These are phyloP conservation scores for Bimastos eiseni DNA, from an alignment of 2,888 invertebrate species.

Conservation along the genomic window DNA sequence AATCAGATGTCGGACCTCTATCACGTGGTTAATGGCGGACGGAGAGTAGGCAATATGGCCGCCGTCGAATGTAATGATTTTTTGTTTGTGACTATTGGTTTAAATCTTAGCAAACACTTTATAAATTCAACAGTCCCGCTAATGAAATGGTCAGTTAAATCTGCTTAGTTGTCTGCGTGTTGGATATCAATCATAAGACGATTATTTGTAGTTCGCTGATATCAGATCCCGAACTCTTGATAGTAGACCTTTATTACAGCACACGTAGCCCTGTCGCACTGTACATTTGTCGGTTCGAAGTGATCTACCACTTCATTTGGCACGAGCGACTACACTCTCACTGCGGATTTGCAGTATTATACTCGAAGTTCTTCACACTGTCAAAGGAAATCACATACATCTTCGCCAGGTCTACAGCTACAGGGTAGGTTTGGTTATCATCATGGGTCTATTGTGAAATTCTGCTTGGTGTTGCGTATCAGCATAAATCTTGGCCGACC, in stretches of 20 bases:
- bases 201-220: neutral
- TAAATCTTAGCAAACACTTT: neutral
- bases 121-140: neutral
- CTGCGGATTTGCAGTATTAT: neutral
- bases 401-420: neutral
- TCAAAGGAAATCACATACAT: neutral
- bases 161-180: neutral
- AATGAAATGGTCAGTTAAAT: neutral
- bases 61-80: neutral
- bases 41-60: constrained; percentile 23
- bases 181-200: neutral
- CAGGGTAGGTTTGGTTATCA: neutral
- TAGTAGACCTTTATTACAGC: neutral
- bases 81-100: neutral
- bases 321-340: constrained; percentile 1
- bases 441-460: neutral
- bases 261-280: neutral
- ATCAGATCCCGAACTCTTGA: neutral
- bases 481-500: neutral
- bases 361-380: neutral
- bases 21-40: constrained; percentile 21
- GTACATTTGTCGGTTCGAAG: neutral
- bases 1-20: neutral
- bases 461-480: neutral
- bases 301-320: neutral